Conservation (phyloP, 2,113 vertebrate species). For the Tachycineta bicolor region DNA sequence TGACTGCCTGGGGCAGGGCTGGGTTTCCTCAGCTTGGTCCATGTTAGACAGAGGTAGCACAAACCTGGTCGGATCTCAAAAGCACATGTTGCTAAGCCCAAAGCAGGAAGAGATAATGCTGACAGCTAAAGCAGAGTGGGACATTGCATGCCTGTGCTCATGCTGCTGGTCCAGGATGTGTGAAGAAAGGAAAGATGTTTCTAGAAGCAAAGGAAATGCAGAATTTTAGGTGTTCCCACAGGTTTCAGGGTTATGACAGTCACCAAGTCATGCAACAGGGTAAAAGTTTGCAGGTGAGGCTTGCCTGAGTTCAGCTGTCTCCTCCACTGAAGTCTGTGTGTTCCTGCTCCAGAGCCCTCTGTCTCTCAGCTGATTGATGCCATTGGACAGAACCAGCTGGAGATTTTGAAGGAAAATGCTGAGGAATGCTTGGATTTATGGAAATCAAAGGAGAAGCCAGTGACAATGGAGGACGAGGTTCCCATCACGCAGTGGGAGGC, state of each 20-base stretch:
- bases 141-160: accelerated
- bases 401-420: conserved; percentile 18
- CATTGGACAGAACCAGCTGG: conserved; percentile 48
- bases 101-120: neutral
- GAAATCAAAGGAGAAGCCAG: neutral
- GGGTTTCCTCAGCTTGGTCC: neutral
- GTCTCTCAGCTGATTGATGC: conserved; percentile 51
- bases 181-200: neutral
- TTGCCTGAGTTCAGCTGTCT: neutral
- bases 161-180: neutral
- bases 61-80: neutral
- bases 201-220: neutral
- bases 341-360: conserved; percentile 22
- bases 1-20: neutral
- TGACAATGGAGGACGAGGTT: neutral
- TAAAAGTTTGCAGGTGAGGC: neutral
- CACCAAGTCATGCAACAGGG: neutral
- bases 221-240: neutral
- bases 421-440: conserved; percentile 48
- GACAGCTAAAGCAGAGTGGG: neutral
- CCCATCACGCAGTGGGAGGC: conserved; percentile 28
- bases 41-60: neutral
- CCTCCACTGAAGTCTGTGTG: neutral
- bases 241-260: neutral
- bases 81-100: neutral